Evolutionary conservation across 2,797 vertebrate genomes (phyloP), one percentile per base, ranked within the genome.

Genomic region (Pelodytes ibericus): DNA sequence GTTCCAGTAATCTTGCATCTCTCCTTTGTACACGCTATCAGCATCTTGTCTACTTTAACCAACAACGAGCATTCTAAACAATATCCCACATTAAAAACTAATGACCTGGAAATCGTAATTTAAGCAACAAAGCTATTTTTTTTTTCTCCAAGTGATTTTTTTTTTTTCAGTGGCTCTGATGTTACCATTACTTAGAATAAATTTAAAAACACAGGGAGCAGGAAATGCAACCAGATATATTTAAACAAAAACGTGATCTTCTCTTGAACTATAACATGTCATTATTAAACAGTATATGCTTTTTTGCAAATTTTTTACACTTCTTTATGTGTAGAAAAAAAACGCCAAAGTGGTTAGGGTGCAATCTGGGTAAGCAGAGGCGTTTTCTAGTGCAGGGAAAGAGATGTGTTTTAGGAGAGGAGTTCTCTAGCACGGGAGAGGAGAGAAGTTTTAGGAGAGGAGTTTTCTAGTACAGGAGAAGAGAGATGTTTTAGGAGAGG

Each of bases 21-120:
- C 26, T 25, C 25, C 64, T 74, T 26, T 51, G 22, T 30, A 39
- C 62, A 44, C 22, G 29, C 41, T 16, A 57, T 25, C 4, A 56
- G 39, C 53, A 47, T 59, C 61, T 63, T 63, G 33, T 75, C 63
- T 67, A 22, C 39, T 33, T 67, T 68, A 67, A 67, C 63, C 63
- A 75, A 60, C 63, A 60, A 68, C 27, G 60, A 75, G 24, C 31
- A 30, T 39, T 59, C 22, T 57, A 69, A 67, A 75, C 73, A 69
- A 69, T 62, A 75, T 53, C 69, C 41, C 64, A 49, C 64, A 68
- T 61, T 75, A 75, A 75, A 75, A 75, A 51, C 64, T 69, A 75
- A 75, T 75, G 72, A 75, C 64, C 72, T 60, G 64, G 63, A 75
- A 75, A 75, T 69, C 59, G 73, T 57, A 62, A 75, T 75, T 65